These are phyloP conservation scores for Aythya baeri DNA, from an alignment of 2,113 vertebrate species.

Conservation along the genomic window DNA sequence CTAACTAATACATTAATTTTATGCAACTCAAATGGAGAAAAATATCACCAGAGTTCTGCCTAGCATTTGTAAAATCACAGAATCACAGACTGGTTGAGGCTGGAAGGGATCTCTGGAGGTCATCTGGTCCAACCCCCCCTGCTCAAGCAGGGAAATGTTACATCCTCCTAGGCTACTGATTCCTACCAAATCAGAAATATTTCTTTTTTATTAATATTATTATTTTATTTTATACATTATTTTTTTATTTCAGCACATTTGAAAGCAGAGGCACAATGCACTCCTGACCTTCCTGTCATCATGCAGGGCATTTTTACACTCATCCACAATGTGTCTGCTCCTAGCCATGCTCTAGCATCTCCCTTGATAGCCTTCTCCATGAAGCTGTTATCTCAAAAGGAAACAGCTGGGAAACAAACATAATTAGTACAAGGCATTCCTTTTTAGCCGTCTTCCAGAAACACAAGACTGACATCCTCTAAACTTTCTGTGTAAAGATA, in stretches of 20 bases:
- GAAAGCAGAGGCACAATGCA: not conserved
- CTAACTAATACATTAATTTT: not conserved
- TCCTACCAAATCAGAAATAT: not conserved
- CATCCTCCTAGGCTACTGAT: not conserved
- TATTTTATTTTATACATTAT: not conserved
- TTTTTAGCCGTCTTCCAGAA: constrained; percentile 11
- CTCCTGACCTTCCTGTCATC: constrained; percentile 33
- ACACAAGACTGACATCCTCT: not conserved
- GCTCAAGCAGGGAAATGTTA: not conserved
- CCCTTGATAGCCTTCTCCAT: not conserved
- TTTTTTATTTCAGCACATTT: not conserved
- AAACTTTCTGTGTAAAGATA: not conserved
- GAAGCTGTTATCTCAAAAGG: not conserved
- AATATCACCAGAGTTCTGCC: not conserved
- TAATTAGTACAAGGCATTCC: not conserved
- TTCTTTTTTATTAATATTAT: not conserved
- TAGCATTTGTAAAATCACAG: not conserved
- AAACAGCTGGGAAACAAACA: constrained; percentile 26
- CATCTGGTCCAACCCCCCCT: not conserved
- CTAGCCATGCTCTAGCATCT: not conserved
- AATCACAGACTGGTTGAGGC: not conserved
- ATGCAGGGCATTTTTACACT: not conserved
- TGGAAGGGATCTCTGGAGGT: not conserved
- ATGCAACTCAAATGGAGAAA: not conserved
- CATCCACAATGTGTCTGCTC: not conserved